Base-by-base conservation (phyloP, 2,888 invertebrate genomes). In the Ophion ventricosus region DNA sequence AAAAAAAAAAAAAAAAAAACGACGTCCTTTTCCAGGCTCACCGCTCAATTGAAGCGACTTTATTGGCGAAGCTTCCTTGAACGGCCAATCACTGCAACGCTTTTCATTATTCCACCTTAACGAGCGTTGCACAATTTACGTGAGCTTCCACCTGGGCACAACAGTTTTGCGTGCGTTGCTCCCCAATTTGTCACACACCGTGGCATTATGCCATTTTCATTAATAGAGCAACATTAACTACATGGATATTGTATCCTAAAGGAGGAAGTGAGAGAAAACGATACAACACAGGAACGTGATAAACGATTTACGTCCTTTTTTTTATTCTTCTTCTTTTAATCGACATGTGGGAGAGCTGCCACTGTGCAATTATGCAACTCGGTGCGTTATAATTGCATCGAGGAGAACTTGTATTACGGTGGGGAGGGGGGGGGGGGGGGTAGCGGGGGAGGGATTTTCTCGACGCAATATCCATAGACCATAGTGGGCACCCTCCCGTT, bases 181-280 rank as follows among this genome's bases (percentile, higher is more conserved):
- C 92, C 92, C 92, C 92, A 93, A 93, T 92, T 93, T 93, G 93
- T 92, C 92, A 92, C 93, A 92, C 92, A 92, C 91, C 92, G 90
- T 91, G 91, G 92, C 91, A 92, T 92, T 92, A 92, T 92, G 91
- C 91, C 91, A 91, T 92, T 92, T 91, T 88, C 87, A 89, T 87
- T 92, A 92, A 93, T 92, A 91, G 92, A 93, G 91, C 87, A 90
- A 90, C 91, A 90, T 91, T 90, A 90, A 79, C 67, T 85, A 80
- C 82, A 84, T 74, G 72, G 67, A 43, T 69, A 57, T 17, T 61
- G 23, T 64, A 20, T 43, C 40, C 8, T 23, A 29, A 59, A 23
- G 20, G 59, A 59, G 73, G 17, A 73, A 61, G 43, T 17, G 73
- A 61, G 43, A 40, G 72, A 17, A 23, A 23, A 57, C 17, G 66